A percentile compares a stretch with the other conserved stretches of the same genome.
Evolutionary conservation across 1,140 invertebrate genomes (phyloP).

Genomic region (Heliconius melpomene): DNA sequence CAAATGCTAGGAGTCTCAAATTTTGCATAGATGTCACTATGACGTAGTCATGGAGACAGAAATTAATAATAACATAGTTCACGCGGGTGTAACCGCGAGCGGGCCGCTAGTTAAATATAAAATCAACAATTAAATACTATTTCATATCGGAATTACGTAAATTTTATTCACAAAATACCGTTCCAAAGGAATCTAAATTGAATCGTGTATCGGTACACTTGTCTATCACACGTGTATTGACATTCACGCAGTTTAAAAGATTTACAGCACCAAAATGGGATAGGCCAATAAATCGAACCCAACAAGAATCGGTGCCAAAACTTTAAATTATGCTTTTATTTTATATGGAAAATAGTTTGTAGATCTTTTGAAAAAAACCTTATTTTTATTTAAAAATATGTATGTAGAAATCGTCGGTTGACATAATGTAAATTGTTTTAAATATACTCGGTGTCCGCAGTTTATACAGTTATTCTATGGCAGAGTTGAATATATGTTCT

Average conservation of each 20-base stretch:
- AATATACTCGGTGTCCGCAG: too few relatives aligned
- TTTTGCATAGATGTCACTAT: too few relatives aligned
- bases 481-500: too few relatives aligned
- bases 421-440: too few relatives aligned
- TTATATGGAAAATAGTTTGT: constrained; percentile 1
- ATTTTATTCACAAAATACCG: constrained; percentile 16
- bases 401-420: too few relatives aligned
- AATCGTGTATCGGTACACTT: constrained; percentile 38
- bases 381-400: too few relatives aligned
- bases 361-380: not conserved
- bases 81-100: too few relatives aligned
- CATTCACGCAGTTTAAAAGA: constrained; percentile 49
- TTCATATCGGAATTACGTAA: not conserved
- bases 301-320: constrained; percentile 21
- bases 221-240: constrained; percentile 47
- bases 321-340: not conserved
- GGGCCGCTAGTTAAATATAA: not conserved
- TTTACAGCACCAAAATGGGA: constrained; percentile 42
- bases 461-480: too few relatives aligned
- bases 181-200: constrained; percentile 35
- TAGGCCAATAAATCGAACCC: constrained; percentile 31
- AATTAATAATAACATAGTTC: too few relatives aligned
- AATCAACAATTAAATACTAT: not conserved
- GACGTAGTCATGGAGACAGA: too few relatives aligned
- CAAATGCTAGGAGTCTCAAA: too few relatives aligned